These are phyloP conservation scores for Nebria salina DNA, from an alignment of 2,888 invertebrate species.

Conservation along the genomic window DNA sequence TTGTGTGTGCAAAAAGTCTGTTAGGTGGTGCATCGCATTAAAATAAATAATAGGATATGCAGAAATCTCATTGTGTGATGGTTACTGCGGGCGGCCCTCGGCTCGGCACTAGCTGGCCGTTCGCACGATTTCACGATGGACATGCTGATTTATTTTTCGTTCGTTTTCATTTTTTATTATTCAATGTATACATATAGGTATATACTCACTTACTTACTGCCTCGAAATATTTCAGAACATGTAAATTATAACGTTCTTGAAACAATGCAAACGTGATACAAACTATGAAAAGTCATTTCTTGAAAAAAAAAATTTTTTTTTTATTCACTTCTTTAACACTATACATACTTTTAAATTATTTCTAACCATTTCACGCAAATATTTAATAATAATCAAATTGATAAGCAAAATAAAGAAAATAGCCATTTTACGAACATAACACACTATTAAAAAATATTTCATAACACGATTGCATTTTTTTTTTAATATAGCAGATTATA, in stretches of 20 bases:
- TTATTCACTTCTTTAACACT: too few relatives aligned
- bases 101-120: background rate
- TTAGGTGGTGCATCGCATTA: background rate
- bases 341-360: too few relatives aligned
- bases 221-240: background rate
- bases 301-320: too few relatives aligned
- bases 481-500: too few relatives aligned
- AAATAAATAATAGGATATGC: conserved; percentile 1
- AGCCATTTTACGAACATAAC: too few relatives aligned
- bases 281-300: too few relatives aligned
- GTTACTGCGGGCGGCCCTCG: background rate
- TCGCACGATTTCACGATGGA: conserved; percentile 8
- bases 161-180: background rate
- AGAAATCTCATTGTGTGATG: background rate
- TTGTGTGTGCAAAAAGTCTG: background rate
- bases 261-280: background rate
- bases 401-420: too few relatives aligned
- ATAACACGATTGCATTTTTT: too few relatives aligned
- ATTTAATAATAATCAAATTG: too few relatives aligned
- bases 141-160: background rate
- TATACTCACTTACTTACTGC: too few relatives aligned
- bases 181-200: background rate
- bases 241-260: background rate
- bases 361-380: too few relatives aligned
- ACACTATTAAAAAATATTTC: too few relatives aligned